Conservation (phyloP, 2,888 invertebrate genomes). For the Zaprionus bogoriensis region DNA sequence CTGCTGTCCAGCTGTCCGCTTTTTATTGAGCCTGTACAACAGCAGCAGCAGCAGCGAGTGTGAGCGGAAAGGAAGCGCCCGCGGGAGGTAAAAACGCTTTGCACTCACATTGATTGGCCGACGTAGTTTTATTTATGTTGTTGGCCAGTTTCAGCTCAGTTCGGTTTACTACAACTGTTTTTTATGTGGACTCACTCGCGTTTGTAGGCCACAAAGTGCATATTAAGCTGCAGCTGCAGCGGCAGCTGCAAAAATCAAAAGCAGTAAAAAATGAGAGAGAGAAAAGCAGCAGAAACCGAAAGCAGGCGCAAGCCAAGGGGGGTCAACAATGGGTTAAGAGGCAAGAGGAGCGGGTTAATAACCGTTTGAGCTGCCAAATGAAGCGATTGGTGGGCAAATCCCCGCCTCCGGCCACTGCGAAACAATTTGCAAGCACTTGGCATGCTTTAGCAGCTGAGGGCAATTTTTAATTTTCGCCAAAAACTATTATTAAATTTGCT, state of each 20-base stretch:
- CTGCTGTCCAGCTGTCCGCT: constrained; percentile 56
- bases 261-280: constrained; percentile 16
- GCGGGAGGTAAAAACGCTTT: constrained; percentile 75
- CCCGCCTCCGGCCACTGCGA: not conserved
- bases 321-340: constrained; percentile 50
- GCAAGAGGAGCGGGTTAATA: constrained; percentile 48
- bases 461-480: not conserved
- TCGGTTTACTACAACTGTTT: constrained; percentile 51
- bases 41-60: constrained; percentile 17
- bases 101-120: constrained; percentile 73
- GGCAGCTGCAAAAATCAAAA: constrained; percentile 6
- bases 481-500: constrained; percentile 1
- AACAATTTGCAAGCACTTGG: constrained; percentile 20
- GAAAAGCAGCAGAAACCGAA: constrained; percentile 12
- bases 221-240: constrained; percentile 56
- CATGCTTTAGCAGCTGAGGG: constrained; percentile 8
- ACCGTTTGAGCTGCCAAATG: constrained; percentile 39
- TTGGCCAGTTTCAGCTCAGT: constrained; percentile 45
- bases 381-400: constrained; percentile 16
- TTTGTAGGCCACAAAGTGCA: constrained; percentile 75
- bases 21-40: constrained; percentile 66
- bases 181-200: constrained; percentile 43
- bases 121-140: constrained; percentile 74
- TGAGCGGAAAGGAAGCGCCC: constrained; percentile 41
- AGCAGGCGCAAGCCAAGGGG: constrained; percentile 7